Percentiles rank a stretch among this genome's conserved stretches.
Conservation (phyloP, 1,140 invertebrate species). For the Temnothorax nylanderi region DNA sequence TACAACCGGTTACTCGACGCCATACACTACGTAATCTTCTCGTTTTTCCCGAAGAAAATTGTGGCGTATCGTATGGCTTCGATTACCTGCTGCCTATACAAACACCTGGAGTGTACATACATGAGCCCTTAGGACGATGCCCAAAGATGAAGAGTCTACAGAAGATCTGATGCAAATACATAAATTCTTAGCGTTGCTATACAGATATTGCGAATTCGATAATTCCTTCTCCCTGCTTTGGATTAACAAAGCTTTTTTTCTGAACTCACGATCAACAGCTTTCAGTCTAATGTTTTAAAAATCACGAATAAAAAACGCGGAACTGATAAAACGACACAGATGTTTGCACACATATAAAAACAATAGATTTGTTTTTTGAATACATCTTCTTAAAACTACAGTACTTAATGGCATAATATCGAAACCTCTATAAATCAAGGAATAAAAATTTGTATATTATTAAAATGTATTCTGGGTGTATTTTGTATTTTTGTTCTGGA, state of each 20-base stretch:
- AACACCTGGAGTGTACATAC: constrained; percentile 42
- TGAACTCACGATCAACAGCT: neutral
- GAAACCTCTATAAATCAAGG: neutral
- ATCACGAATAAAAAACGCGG: neutral
- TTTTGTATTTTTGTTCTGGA: constrained; percentile 40
- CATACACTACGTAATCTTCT: constrained; percentile 58
- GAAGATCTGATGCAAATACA: constrained; percentile 63
- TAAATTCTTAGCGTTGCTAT: constrained; percentile 59
- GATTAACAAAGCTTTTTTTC: neutral
- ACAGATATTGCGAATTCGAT: neutral
- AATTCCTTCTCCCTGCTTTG: neutral
- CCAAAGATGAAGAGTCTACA: constrained; percentile 1
- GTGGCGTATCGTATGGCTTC: constrained; percentile 39
- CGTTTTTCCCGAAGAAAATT: constrained; percentile 55
- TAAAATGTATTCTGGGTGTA: neutral
- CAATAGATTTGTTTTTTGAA: neutral
- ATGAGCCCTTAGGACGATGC: constrained; percentile 3
- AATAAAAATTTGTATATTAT: neutral
- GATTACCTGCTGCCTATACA: constrained; percentile 51
- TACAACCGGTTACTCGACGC: constrained; percentile 48
- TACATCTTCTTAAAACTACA: neutral
- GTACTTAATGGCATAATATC: neutral
- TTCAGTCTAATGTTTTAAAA: neutral
- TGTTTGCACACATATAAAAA: neutral
- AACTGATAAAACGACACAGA: neutral